phyloP scores from a whole-genome alignment of 2,113 vertebrate genomes.

The Phoenicopterus ruber region DNA sequence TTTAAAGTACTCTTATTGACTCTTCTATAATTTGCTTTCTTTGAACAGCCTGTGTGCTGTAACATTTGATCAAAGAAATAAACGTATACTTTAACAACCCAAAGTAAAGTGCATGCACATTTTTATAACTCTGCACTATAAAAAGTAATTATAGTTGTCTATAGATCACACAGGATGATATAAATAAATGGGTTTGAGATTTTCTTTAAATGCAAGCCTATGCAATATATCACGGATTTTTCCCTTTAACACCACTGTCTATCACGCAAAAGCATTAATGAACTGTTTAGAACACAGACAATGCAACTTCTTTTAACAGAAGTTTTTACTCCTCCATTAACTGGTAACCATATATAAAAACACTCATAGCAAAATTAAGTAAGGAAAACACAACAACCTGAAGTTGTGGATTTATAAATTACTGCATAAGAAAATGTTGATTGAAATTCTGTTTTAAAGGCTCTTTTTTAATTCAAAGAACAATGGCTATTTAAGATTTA shows the following conservation, averaged over 20 bases:
- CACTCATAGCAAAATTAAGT: background rate
- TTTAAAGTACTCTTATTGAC: conserved; percentile 65
- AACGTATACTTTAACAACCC: conserved; percentile 64
- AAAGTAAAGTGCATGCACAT: conserved; percentile 60
- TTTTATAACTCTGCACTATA: conserved; percentile 67
- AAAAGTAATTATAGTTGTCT: conserved; percentile 75
- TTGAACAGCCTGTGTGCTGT: conserved; percentile 68
- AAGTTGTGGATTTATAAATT: background rate
- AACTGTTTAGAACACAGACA: background rate
- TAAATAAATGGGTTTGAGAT: conserved; percentile 25
- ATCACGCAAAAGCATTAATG: background rate
- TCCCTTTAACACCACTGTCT: background rate
- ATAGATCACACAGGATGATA: conserved; percentile 57
- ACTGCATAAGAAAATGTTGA: background rate
- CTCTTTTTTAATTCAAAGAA: background rate
- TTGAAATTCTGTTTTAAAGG: background rate
- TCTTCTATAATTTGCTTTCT: conserved; percentile 70
- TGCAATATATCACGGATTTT: background rate
- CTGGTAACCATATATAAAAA: background rate
- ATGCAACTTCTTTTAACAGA: background rate
- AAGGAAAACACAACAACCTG: background rate
- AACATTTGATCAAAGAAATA: conserved; percentile 77
- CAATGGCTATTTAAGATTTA: background rate
- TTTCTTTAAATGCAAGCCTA: background rate
- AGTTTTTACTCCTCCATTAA: background rate